Percentiles rank a stretch among this genome's conserved stretches.
phyloP scores from a whole-genome alignment of 1,140 invertebrate species.

The Muscidifurax raptorellus region DNA sequence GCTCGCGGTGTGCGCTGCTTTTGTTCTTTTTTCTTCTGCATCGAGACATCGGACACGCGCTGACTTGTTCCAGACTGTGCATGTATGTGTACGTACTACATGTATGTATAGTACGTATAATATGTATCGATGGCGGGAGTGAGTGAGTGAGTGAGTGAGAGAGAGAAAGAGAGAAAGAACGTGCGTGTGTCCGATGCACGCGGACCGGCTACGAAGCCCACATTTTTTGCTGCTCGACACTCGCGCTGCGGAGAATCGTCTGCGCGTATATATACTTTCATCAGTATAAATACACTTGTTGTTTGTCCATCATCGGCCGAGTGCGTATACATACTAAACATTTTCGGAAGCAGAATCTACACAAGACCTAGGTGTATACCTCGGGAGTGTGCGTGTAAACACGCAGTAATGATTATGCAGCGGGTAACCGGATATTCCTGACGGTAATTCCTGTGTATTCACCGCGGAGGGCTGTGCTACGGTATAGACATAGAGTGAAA shows the following conservation, averaged over 20 bases:
- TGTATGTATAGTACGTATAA: not conserved
- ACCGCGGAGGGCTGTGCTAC: no score
- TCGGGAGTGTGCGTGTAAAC: not conserved
- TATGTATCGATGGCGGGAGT: not conserved
- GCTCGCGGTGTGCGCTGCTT: not conserved
- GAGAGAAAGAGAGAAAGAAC: not conserved
- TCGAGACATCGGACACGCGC: not conserved
- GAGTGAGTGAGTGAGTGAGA: no score
- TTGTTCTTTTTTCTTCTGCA: not conserved
- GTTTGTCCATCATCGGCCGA: no score
- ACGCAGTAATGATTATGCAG: not conserved
- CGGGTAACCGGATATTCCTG: not conserved
- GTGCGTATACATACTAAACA: no score
- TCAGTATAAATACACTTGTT: no score
- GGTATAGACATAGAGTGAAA: not conserved
- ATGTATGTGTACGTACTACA: not conserved
- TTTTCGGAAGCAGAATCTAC: no score
- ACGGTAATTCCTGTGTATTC: not conserved
- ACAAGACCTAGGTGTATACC: no score
- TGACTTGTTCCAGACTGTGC: not conserved
- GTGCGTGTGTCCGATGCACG: slow-evolving; percentile 5
- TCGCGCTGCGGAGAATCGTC: no score
- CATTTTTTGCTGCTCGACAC: not conserved
- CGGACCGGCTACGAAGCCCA: not conserved
- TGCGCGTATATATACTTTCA: no score